Conservation (phyloP, 2,888 invertebrate genomes). For the Plebejus melissa region DNA sequence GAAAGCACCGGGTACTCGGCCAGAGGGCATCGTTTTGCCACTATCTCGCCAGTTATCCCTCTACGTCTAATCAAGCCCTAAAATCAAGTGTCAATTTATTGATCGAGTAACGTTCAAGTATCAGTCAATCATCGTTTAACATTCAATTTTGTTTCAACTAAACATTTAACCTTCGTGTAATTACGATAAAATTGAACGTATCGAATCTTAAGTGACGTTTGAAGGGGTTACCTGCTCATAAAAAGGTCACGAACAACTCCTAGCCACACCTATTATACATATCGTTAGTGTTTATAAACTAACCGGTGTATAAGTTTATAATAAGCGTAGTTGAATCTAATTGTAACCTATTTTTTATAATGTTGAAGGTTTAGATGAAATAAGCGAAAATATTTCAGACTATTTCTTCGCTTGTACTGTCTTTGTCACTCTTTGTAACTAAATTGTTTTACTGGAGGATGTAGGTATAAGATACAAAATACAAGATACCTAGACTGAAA, state of each 20-base stretch:
- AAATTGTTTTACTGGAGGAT: too few relatives aligned
- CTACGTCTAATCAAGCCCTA: too few relatives aligned
- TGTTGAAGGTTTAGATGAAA: not conserved
- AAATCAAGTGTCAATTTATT: too few relatives aligned
- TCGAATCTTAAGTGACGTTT: constrained; percentile 18
- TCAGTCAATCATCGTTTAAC: constrained; percentile 7
- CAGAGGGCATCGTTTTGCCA: too few relatives aligned
- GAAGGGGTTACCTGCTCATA: constrained; percentile 22
- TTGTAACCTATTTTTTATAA: not conserved
- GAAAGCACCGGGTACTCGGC: too few relatives aligned
- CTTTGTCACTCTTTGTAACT: too few relatives aligned
- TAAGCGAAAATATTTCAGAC: not conserved
- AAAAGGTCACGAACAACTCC: constrained; percentile 18
- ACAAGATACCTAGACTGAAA: too few relatives aligned
- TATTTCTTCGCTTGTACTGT: too few relatives aligned
- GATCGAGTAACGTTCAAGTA: not conserved
- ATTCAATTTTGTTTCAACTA: not conserved
- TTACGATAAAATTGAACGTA: constrained; percentile 26
- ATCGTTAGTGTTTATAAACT: constrained; percentile 9
- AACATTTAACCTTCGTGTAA: constrained; percentile 20
- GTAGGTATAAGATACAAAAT: too few relatives aligned
- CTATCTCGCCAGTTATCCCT: too few relatives aligned
- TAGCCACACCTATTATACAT: constrained; percentile 21
- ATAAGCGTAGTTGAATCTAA: not conserved
- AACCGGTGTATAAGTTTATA: not conserved